Evolutionary conservation across 2,113 vertebrate genomes (phyloP), one percentile per base, ranked within the genome.

Genomic region (Charadrius vociferus): DNA sequence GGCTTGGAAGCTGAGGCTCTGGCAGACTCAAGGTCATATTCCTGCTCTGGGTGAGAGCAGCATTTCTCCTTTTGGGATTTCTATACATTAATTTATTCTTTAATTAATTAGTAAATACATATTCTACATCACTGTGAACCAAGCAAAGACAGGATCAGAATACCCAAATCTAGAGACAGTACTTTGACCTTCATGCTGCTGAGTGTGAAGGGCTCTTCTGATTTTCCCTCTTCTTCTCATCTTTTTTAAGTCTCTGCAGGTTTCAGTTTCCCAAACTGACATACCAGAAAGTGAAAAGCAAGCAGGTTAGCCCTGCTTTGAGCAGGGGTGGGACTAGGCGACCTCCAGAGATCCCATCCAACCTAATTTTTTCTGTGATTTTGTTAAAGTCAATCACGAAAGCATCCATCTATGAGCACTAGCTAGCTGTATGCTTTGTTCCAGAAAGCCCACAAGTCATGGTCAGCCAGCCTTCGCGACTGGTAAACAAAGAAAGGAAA

Each of bases 401-500:
- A 90, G 21, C 71, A 88, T 80, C 88, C 74, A 65, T 53, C 90
- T 80, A 45, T 10, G 6, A 91, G 70, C 81, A 24, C 78, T 41
- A 72, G 81, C 66, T 59, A 90, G 67, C 88, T 80, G 49, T 66
- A 66, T 15, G 43, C 75, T 83, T 88, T 90, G 65, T 83, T 94
- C 72, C 85, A 90, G 79, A 84, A 55, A 81, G 39, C 61, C 75
- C 39, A 79, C 53, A 78, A 94, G 86, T 86, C 81, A 70, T 45
- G 74, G 86, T 77, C 94, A 93, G 80, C 34, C 56, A 66, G 61
- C 63, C 74, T 90, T 93, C 14, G 16, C 36, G 37, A 78, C 45
- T 27, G 34, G 55, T 81, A 94, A 95, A 93, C 85, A 96, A 95
- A 94, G 77, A 41, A 72, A 71, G 55, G 30, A 81, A 87, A 91